A percentile compares a stretch with the other conserved stretches of the same genome.
phyloP scores from a whole-genome alignment of 2,888 invertebrate genomes.

The Thymelicus sylvestris region DNA sequence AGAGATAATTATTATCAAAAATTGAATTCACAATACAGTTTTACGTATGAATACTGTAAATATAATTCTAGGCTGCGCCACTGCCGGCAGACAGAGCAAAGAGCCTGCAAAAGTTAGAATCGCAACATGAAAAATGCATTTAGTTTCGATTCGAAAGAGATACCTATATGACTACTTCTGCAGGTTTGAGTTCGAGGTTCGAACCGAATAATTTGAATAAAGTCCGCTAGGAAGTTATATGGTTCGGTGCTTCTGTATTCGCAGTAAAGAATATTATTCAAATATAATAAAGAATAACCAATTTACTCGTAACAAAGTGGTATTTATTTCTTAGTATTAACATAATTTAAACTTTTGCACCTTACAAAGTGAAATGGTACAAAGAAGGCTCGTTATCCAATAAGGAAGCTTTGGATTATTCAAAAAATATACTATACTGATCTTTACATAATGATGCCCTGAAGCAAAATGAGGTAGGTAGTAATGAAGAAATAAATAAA shows the following conservation, averaged over 20 bases:
- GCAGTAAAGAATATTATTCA: not conserved
- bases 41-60: not conserved
- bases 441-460: no score
- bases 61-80: constrained; percentile 1
- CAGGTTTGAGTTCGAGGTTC: constrained; percentile 4
- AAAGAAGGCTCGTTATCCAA: no score
- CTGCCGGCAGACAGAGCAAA: constrained; percentile 11
- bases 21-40: not conserved
- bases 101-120: constrained; percentile 58
- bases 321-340: no score
- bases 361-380: no score
- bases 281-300: not conserved
- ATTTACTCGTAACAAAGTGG: no score
- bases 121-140: constrained; percentile 82
- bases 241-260: not conserved
- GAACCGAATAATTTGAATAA: not conserved
- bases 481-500: no score
- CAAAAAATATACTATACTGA: no score
- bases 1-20: not conserved
- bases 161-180: constrained; percentile 38
- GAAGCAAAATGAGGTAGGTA: no score
- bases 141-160: constrained; percentile 60
- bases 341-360: no score
- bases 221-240: not conserved
- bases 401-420: no score